Evolutionary conservation across 2,888 invertebrate genomes (phyloP).

Genomic region (Chironomus tentans): DNA sequence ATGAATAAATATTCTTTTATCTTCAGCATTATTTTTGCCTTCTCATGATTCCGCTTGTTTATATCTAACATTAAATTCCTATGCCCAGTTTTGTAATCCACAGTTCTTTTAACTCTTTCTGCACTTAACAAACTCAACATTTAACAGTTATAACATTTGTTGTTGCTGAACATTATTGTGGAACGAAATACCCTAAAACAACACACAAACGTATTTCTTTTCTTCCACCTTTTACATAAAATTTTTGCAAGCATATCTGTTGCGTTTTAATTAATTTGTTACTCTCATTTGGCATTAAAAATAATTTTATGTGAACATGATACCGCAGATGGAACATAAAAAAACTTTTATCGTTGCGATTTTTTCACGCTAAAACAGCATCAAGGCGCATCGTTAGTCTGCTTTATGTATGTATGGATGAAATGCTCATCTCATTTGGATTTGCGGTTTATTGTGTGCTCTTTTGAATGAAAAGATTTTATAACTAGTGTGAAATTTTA

Average conservation of each 20-base stretch:
- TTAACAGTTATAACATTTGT: no score
- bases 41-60: not conserved
- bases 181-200: not conserved
- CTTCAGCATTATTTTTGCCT: not conserved
- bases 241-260: not conserved
- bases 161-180: not conserved
- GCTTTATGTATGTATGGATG: no score
- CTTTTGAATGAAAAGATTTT: no score
- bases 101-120: not conserved
- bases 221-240: not conserved
- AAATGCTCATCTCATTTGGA: not conserved
- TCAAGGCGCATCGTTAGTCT: no score
- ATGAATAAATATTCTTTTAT: not conserved
- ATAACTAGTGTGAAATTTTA: no score
- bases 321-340: not conserved
- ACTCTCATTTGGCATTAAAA: not conserved
- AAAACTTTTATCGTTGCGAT: not conserved
- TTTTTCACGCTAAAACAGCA: not conserved
- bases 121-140: no score
- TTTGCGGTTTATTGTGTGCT: not conserved
- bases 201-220: no score
- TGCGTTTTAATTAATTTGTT: not conserved
- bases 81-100: not conserved
- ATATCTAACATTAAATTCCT: not conserved
- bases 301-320: not conserved